These are phyloP conservation scores for Suncus etruscus DNA, from an alignment of 2,113 vertebrate species.

Conservation along the genomic window DNA sequence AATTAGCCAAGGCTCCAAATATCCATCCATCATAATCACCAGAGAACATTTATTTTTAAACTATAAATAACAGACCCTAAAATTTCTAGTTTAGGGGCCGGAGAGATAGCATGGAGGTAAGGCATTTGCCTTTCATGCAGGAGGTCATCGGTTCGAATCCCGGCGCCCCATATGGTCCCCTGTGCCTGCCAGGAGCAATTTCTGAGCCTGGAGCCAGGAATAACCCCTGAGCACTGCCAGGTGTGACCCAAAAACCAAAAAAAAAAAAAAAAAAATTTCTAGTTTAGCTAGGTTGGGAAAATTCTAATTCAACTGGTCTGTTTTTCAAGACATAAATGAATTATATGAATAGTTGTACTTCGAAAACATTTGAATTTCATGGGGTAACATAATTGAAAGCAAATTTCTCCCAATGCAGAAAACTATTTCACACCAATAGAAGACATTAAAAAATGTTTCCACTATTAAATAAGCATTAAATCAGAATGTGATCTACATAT, in stretches of 20 bases:
- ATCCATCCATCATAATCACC: neutral
- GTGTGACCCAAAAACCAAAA: too few relatives aligned
- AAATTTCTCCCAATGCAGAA: neutral
- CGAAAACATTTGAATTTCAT: slow-evolving; percentile 3
- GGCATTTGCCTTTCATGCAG: too few relatives aligned
- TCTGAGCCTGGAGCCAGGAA: too few relatives aligned
- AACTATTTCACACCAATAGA: neutral
- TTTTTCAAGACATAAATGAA: slow-evolving; percentile 13
- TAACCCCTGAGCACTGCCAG: too few relatives aligned
- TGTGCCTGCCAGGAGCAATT: too few relatives aligned
- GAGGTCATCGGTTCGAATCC: too few relatives aligned
- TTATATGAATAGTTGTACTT: neutral
- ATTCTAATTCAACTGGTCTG: neutral
- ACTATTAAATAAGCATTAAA: slow-evolving; percentile 42
- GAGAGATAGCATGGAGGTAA: too few relatives aligned
- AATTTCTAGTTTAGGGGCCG: too few relatives aligned
- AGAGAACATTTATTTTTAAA: slow-evolving; percentile 29
- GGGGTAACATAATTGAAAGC: slow-evolving; percentile 40
- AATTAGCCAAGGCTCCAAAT: neutral
- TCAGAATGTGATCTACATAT: neutral
- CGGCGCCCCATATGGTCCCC: too few relatives aligned
- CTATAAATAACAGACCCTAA: neutral
- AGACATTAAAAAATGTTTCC: slow-evolving; percentile 16
- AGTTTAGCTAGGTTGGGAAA: too few relatives aligned
- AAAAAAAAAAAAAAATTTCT: too few relatives aligned